Conservation (phyloP, 2,888 invertebrate genomes). For the Chalcis sispes region DNA sequence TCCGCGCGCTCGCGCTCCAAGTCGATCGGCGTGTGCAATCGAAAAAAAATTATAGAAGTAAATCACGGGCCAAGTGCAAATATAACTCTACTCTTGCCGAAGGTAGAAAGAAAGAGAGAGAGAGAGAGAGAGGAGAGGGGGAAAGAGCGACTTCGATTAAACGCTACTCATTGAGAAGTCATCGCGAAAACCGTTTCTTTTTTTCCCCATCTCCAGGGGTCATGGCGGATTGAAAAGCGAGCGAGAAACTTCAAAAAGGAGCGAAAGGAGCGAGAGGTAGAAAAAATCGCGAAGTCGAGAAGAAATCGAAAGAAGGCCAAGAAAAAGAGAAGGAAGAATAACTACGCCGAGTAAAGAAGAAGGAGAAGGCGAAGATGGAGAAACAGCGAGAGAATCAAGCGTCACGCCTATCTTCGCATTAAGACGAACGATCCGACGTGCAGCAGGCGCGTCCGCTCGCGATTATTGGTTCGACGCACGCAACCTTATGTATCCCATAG, state of each 20-base stretch:
- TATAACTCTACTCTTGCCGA: too few relatives aligned
- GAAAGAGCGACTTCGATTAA: conserved; percentile 4
- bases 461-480: conserved; percentile 70
- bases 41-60: conserved; percentile 17
- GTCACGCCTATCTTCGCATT: conserved; percentile 69
- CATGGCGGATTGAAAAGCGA: too few relatives aligned
- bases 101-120: neutral
- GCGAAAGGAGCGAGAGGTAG: too few relatives aligned
- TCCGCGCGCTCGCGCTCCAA: too few relatives aligned
- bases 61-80: conserved; percentile 23
- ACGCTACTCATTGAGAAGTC: neutral
- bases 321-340: neutral
- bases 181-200: neutral
- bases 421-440: conserved; percentile 63
- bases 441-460: conserved; percentile 56
- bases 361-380: neutral
- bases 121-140: too few relatives aligned
- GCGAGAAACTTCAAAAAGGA: too few relatives aligned
- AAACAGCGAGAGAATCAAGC: conserved; percentile 50
- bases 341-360: neutral
- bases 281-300: neutral
- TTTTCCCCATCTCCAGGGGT: conserved; percentile 3
- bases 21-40: neutral
- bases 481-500: conserved; percentile 65
- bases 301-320: conserved; percentile 6